Evolutionary conservation across 1,140 invertebrate genomes (phyloP).

Genomic region (Pogonus chalceus): DNA sequence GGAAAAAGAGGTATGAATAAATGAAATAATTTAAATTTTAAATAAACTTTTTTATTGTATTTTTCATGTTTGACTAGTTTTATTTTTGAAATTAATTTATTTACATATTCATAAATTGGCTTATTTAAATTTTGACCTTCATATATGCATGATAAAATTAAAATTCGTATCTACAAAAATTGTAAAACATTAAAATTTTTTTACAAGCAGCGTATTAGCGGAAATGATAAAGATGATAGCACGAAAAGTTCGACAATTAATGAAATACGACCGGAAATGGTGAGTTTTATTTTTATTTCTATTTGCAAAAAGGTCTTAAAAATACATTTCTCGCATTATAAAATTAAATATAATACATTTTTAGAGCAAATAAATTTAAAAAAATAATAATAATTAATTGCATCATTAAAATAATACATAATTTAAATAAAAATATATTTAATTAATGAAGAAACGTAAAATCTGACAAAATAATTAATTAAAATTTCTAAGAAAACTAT

Average conservation of each 20-base stretch:
- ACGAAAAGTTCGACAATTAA: background rate
- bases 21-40: conserved; percentile 7
- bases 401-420: too few species aligned
- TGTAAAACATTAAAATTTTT: background rate
- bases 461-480: too few species aligned
- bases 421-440: too few species aligned
- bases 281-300: too few species aligned
- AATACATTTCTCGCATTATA: too few species aligned
- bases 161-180: background rate
- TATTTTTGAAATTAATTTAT: conserved; percentile 7
- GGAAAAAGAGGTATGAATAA: conserved; percentile 30
- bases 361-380: too few species aligned
- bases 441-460: too few species aligned
- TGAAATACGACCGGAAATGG: background rate
- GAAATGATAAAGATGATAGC: background rate
- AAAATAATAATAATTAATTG: too few species aligned
- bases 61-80: background rate
- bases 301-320: too few species aligned
- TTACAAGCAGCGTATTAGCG: background rate
- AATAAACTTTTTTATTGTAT: too few species aligned
- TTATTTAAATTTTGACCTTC: background rate
- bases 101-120: background rate
- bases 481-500: too few species aligned
- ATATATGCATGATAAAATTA: background rate
- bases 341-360: too few species aligned